phyloP scores from a whole-genome alignment of 2,113 vertebrate species.

The Alligator sinensis region DNA sequence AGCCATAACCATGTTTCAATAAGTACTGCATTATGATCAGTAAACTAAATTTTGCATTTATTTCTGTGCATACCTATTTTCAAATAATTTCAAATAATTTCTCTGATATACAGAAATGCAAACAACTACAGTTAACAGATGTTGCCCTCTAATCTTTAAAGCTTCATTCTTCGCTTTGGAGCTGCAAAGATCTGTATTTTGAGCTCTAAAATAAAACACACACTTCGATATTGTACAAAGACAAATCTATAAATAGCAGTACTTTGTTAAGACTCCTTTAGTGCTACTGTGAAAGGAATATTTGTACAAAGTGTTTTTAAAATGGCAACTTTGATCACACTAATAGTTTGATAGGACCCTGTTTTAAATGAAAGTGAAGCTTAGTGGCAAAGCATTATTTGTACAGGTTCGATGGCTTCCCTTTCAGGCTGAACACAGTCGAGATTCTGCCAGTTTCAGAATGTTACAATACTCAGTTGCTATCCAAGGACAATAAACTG shows the following conservation, averaged over 20 bases:
- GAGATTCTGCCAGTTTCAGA: neutral
- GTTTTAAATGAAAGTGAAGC: neutral
- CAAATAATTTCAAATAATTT: slow-evolving; percentile 56
- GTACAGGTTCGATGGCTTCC: neutral
- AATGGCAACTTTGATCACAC: neutral
- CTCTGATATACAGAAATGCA: slow-evolving; percentile 23
- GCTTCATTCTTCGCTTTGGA: slow-evolving; percentile 38
- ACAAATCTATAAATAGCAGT: neutral
- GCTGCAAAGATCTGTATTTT: slow-evolving; percentile 6
- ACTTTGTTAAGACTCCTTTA: neutral
- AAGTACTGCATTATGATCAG: slow-evolving; percentile 51
- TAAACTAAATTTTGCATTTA: slow-evolving; percentile 42
- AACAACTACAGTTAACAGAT: slow-evolving; percentile 59
- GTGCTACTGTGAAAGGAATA: neutral
- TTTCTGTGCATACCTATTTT: slow-evolving; percentile 26
- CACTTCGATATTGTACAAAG: neutral
- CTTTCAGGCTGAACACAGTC: neutral
- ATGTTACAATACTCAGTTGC: neutral
- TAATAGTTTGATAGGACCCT: neutral
- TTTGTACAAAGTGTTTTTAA: slow-evolving; percentile 9
- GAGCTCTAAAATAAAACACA: slow-evolving; percentile 27
- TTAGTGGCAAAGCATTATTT: neutral
- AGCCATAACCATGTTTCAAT: slow-evolving; percentile 48
- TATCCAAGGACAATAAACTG: neutral
- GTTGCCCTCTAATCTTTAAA: slow-evolving; percentile 62